Base-by-base conservation (phyloP, 2,797 vertebrate species). In the Holocentrus rufus region DNA sequence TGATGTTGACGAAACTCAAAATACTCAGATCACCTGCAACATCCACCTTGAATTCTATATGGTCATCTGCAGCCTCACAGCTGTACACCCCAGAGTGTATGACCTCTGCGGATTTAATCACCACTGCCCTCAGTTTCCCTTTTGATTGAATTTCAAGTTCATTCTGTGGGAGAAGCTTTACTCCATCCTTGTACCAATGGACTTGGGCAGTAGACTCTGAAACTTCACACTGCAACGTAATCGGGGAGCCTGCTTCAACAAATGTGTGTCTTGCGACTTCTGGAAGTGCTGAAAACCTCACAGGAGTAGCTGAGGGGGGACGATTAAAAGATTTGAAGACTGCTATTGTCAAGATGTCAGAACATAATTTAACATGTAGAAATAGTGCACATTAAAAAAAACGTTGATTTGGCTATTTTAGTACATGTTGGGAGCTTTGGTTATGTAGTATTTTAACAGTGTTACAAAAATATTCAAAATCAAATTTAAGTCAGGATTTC, bases 1-100 rank as follows among this genome's bases (percentile, higher is more conserved):
- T 89, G 62, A 81, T 76, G 87, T 64, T 84, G 72, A 87, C 70
- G 57, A 81, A 90, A 69, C 85, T 90, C 69, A 86, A 86, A 89
- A 88, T 88, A 85, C 62, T 84, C 87, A 79, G 74, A 90, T 95
- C 93, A 95, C 94, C 94, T 95, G 93, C 91, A 92, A 94, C 92
- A 92, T 94, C 95, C 92, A 99, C 91, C 22, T 95, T 96, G 92
- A 97, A 98, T 91, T 93, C 94, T 89, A 96, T 94, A 0, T 87
- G 94, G 89, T 97, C 96, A 2, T 97, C 94, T 18, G 93, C 91
- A 0, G 93, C 92, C 1, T 96, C 95, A 11, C 96, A 98, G 91
- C 95, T 94, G 17, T 95, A 97, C 50, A 96, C 83, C 25, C 96
- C 97, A 0, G 95, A 90, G 1, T 96, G 94, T 15, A 87, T 90